Evolutionary conservation across 2,113 vertebrate species (phyloP).

Genomic region (Bolborhynchus lineola): DNA sequence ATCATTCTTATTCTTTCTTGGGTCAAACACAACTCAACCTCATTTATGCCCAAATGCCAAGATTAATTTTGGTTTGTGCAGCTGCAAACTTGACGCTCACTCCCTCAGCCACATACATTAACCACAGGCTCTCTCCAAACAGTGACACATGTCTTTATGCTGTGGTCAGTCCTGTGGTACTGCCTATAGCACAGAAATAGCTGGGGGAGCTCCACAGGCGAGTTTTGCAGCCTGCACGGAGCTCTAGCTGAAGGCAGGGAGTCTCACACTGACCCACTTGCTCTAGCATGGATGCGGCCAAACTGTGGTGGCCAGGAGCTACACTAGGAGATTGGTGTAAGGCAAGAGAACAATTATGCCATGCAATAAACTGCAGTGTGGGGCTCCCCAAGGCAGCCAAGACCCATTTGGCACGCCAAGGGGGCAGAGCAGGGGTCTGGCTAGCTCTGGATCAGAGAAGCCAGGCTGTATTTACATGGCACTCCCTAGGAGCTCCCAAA

Average conservation of each 20-base stretch:
- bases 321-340: fast-evolving
- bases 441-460: not conserved
- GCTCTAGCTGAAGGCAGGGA: not conserved
- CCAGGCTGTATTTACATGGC: not conserved
- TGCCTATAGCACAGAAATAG: not conserved
- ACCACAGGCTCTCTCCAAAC: not conserved
- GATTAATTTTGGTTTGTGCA: not conserved
- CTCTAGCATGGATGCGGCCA: fast-evolving
- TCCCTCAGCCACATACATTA: not conserved
- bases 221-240: not conserved
- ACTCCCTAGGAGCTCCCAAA: not conserved
- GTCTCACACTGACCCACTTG: not conserved
- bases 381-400: not conserved
- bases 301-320: fast-evolving
- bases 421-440: not conserved
- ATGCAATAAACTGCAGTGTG: fast-evolving
- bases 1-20: not conserved
- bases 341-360: not conserved
- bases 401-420: not conserved
- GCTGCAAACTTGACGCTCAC: not conserved
- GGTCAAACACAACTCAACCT: not conserved
- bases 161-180: not conserved
- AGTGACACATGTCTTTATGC: not conserved
- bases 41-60: not conserved
- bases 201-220: not conserved